Percentiles rank a stretch among this genome's conserved stretches.
Conservation (phyloP, 2,113 vertebrate species). For the Petromus typicus region DNA sequence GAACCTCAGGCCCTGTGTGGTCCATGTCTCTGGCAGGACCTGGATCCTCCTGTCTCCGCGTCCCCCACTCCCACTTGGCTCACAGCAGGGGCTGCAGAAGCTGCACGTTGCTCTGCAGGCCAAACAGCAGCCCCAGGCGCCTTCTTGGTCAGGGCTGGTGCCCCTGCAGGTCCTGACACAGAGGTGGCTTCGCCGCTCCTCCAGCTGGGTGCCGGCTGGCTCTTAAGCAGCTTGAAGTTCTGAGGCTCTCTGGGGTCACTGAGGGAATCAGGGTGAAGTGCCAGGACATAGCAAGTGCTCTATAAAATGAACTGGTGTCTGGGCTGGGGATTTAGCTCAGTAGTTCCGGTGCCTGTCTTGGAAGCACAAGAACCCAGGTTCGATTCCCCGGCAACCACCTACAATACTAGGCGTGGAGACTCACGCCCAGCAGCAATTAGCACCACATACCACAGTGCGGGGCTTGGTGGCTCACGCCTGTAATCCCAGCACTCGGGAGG, state of each 20-base stretch:
- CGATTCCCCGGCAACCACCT: too few species aligned
- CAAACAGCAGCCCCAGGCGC: neutral
- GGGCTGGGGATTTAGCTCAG: too few species aligned
- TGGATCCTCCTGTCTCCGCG: neutral
- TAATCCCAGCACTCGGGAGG: too few species aligned
- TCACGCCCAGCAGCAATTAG: too few species aligned
- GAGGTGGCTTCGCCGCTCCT: neutral
- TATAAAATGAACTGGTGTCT: neutral
- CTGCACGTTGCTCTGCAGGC: neutral
- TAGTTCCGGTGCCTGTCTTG: too few species aligned
- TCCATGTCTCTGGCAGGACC: neutral
- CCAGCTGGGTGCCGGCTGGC: neutral
- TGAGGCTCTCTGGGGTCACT: neutral
- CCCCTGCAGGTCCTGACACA: accelerated
- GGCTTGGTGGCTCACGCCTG: too few species aligned
- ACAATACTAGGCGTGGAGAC: too few species aligned
- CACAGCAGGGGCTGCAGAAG: neutral
- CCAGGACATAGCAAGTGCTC: neutral
- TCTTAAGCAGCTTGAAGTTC: neutral
- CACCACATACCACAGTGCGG: too few species aligned
- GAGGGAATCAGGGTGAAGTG: neutral
- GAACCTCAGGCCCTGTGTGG: neutral
- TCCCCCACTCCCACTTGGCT: neutral
- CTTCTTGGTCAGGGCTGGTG: neutral
- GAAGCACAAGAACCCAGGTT: too few species aligned